phyloP scores from a whole-genome alignment of 1,140 invertebrate genomes.

The Drosophila rufa region DNA sequence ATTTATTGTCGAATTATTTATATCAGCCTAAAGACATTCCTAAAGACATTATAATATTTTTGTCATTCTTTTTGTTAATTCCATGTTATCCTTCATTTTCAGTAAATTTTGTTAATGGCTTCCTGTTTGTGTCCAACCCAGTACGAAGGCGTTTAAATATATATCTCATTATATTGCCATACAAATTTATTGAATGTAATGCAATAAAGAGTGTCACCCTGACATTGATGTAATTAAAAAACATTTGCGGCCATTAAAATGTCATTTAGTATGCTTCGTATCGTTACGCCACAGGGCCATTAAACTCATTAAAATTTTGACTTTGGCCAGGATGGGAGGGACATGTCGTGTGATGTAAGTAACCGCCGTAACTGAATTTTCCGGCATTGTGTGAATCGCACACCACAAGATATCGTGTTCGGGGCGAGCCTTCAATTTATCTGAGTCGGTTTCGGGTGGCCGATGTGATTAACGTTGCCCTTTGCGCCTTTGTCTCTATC shows the following conservation, averaged over 20 bases:
- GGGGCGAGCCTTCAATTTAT: conserved; percentile 63
- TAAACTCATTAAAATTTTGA: conserved; percentile 78
- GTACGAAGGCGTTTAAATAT: conserved; percentile 9
- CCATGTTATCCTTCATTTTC: not conserved
- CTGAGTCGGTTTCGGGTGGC: conserved; percentile 39
- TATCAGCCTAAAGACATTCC: not conserved
- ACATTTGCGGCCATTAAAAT: conserved; percentile 74
- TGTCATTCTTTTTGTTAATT: not conserved
- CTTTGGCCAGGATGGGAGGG: conserved; percentile 33
- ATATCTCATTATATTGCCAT: conserved; percentile 31
- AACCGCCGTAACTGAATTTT: conserved; percentile 29
- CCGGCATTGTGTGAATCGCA: conserved; percentile 13
- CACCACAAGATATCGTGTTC: conserved; percentile 20
- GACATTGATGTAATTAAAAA: conserved; percentile 68
- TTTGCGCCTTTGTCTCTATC: conserved; percentile 45
- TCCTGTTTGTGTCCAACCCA: not conserved
- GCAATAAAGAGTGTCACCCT: conserved; percentile 43
- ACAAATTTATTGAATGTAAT: conserved; percentile 45
- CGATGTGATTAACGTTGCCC: conserved; percentile 56
- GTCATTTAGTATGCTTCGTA: conserved; percentile 66
- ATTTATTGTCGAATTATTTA: too few relatives aligned
- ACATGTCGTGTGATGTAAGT: conserved; percentile 20
- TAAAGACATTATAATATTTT: not conserved
- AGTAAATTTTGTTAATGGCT: conserved; percentile 4
- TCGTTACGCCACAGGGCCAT: conserved; percentile 63